A percentile compares a stretch with the other conserved stretches of the same genome.
Evolutionary conservation across 2,888 invertebrate species (phyloP).

Genomic region (Drosophila infuscata): DNA sequence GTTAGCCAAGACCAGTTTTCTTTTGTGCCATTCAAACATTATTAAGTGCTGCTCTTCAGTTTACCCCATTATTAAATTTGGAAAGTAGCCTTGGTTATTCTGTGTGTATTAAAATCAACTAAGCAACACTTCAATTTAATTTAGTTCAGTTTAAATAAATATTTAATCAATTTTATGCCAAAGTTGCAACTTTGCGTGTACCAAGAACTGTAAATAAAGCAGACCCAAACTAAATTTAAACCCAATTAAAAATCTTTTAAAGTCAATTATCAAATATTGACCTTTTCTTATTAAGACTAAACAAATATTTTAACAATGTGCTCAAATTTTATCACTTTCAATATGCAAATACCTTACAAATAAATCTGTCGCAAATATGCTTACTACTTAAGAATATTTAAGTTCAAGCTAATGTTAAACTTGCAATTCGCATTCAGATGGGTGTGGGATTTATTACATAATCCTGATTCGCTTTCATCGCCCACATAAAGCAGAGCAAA

Average conservation of each 20-base stretch:
- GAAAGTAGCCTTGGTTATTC: neutral
- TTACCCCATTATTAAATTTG: neutral
- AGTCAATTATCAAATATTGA: neutral
- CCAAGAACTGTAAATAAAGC: neutral
- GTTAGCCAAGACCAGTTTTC: neutral
- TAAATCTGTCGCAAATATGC: neutral
- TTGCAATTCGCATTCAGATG: constrained; percentile 1
- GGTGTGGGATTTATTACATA: constrained; percentile 10
- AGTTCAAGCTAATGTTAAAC: neutral
- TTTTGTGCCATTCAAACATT: neutral
- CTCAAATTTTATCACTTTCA: neutral
- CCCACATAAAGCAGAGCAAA: constrained; percentile 1
- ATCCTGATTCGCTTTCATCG: constrained; percentile 28
- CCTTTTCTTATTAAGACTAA: neutral
- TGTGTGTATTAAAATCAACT: neutral
- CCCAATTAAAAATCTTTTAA: neutral
- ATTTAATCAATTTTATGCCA: neutral
- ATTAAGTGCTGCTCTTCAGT: neutral
- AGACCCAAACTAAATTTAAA: neutral
- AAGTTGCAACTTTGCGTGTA: neutral
- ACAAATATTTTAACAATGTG: neutral
- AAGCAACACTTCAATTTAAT: neutral
- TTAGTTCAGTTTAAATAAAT: neutral
- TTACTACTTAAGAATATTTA: neutral
- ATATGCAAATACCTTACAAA: neutral